A percentile compares a stretch with the other conserved stretches of the same genome.
These are phyloP conservation scores for Tragelaphus strepsiceros DNA, from an alignment of 2,113 vertebrate genomes.

Conservation along the genomic window DNA sequence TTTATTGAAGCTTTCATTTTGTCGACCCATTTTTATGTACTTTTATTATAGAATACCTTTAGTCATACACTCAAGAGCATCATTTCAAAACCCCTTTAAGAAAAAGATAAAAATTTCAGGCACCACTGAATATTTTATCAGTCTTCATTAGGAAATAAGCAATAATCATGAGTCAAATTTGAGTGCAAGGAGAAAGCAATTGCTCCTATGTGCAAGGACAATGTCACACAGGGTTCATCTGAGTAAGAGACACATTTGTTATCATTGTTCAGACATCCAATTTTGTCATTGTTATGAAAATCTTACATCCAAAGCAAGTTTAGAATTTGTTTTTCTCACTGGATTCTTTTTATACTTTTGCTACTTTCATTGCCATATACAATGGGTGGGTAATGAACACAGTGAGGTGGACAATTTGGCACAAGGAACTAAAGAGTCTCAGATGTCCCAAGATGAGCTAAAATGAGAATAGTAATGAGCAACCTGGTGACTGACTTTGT, in stretches of 20 bases:
- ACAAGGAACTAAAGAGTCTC: not conserved
- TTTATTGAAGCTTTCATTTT: slow-evolving; percentile 76
- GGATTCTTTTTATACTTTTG: not conserved
- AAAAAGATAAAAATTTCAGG: slow-evolving; percentile 69
- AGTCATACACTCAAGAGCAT: slow-evolving; percentile 48
- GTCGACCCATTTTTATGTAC: slow-evolving; percentile 59
- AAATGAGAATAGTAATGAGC: not conserved
- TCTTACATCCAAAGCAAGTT: not conserved
- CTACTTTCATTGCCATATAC: not conserved
- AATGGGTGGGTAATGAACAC: not conserved
- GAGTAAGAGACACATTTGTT: slow-evolving; percentile 49
- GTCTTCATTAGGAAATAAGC: slow-evolving; percentile 71
- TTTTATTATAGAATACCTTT: slow-evolving; percentile 69
- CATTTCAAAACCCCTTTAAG: slow-evolving; percentile 67
- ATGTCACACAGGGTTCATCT: slow-evolving; percentile 38
- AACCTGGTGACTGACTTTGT: not conserved
- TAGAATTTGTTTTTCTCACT: not conserved
- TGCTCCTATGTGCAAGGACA: slow-evolving; percentile 47
- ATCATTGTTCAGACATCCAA: not conserved
- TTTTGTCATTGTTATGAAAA: not conserved
- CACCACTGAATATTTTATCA: slow-evolving; percentile 75
- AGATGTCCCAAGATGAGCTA: not conserved
- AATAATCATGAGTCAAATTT: slow-evolving; percentile 56
- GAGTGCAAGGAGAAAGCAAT: slow-evolving; percentile 42
- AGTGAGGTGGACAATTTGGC: not conserved